These are phyloP conservation scores for Rotaria macrura DNA, from an alignment of 2,888 invertebrate species.

Conservation along the genomic window DNA sequence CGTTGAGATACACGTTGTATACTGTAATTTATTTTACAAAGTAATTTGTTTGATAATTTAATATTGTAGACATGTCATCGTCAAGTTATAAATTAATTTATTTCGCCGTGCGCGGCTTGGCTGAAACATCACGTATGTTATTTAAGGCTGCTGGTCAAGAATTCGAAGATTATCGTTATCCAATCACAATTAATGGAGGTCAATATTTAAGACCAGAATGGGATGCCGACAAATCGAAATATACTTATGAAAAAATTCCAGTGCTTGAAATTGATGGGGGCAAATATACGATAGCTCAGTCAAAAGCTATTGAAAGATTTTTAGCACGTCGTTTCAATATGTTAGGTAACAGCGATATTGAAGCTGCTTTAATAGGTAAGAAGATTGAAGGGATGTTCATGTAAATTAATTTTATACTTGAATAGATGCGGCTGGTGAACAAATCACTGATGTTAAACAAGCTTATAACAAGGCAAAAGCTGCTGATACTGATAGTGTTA, in stretches of 20 bases:
- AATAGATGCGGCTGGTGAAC: conserved; percentile 12
- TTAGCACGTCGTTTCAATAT: neutral
- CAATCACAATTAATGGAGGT: neutral
- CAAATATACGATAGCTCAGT: neutral
- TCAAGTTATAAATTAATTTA: neutral
- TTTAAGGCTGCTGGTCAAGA: neutral
- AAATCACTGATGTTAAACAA: neutral
- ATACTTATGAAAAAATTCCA: neutral
- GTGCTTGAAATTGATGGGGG: neutral
- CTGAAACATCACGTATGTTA: neutral
- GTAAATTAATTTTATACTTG: neutral
- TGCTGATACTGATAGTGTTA: neutral
- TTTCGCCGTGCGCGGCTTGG: neutral
- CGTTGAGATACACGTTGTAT: no score
- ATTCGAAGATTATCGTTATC: neutral
- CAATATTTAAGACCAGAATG: neutral
- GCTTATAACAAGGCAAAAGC: neutral
- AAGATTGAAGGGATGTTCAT: neutral
- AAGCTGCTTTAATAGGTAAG: neutral
- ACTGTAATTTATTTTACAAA: no score
- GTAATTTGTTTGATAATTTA: no score
- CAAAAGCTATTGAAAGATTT: neutral
- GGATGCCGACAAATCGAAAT: neutral
- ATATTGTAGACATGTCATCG: neutral
- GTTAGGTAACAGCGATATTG: neutral